These are phyloP conservation scores for Pygocentrus nattereri DNA, from an alignment of 2,797 vertebrate species.

Conservation along the genomic window DNA sequence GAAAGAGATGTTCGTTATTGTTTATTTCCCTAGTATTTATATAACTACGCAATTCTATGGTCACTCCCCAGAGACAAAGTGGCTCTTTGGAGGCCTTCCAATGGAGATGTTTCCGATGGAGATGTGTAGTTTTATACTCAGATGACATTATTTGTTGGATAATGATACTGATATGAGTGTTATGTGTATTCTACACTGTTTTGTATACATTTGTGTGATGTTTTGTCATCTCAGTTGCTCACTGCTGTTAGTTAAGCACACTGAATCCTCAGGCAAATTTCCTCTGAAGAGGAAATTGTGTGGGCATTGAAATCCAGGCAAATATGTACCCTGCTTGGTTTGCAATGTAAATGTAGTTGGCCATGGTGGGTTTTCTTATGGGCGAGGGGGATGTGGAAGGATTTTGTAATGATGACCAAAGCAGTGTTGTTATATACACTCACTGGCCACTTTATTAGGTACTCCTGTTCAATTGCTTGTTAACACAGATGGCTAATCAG, in stretches of 20 bases:
- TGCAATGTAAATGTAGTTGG: conserved; percentile 45
- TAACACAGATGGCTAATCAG: too few relatives aligned
- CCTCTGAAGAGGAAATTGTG: conserved; percentile 46
- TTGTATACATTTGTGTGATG: background rate
- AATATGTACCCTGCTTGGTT: conserved; percentile 61
- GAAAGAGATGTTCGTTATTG: too few relatives aligned
- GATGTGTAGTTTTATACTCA: background rate
- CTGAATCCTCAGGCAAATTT: conserved; percentile 38
- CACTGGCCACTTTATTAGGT: too few relatives aligned
- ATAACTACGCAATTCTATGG: background rate
- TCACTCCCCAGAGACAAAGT: too few relatives aligned
- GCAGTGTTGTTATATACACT: background rate
- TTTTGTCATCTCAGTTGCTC: background rate
- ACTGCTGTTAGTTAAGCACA: conserved; percentile 18
- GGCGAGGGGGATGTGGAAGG: background rate
- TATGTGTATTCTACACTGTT: background rate
- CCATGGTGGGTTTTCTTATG: conserved; percentile 19
- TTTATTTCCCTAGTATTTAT: too few relatives aligned
- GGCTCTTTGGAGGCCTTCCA: background rate
- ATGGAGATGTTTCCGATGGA: background rate
- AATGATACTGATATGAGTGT: background rate
- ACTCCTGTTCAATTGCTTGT: too few relatives aligned
- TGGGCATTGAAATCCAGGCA: conserved; percentile 71
- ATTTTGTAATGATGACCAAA: conserved; percentile 10
- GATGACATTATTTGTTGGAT: background rate